These are phyloP conservation scores for Sipha flava DNA, from an alignment of 1,140 invertebrate genomes.

Conservation along the genomic window DNA sequence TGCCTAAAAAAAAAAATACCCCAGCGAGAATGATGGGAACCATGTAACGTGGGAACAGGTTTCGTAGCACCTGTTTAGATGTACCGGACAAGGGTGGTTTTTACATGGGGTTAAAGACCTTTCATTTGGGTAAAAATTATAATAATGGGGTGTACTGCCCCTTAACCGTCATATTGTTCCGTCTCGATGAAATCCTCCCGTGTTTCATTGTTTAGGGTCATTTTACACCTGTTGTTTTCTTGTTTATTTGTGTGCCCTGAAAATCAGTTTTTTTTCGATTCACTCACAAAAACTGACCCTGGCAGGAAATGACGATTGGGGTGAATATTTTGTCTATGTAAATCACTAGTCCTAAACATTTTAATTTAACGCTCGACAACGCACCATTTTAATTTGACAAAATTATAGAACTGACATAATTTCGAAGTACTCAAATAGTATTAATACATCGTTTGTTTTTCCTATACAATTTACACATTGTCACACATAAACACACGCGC, in stretches of 20 bases:
- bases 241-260: not conserved
- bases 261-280: not conserved
- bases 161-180: conserved; percentile 30
- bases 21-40: not conserved
- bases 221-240: conserved; percentile 31
- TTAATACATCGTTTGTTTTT: not conserved
- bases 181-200: conserved; percentile 3
- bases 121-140: not conserved
- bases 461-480: not conserved
- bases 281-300: not conserved
- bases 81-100: conserved; percentile 29
- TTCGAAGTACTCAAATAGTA: not conserved
- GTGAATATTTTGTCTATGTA: conserved; percentile 31
- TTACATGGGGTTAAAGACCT: conserved; percentile 22
- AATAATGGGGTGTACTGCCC: conserved; percentile 19
- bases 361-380: conserved; percentile 29
- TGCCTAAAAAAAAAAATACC: not conserved
- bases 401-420: not conserved
- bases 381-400: not conserved
- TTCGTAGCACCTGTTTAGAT: conserved; percentile 17
- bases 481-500: no score
- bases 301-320: conserved; percentile 15
- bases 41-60: conserved; percentile 28
- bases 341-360: conserved; percentile 28
- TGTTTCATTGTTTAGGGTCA: conserved; percentile 27